Evolutionary conservation across 2,888 invertebrate genomes (phyloP), one percentile per base, ranked within the genome.

Genomic region (Lasioglossum leucozonium): DNA sequence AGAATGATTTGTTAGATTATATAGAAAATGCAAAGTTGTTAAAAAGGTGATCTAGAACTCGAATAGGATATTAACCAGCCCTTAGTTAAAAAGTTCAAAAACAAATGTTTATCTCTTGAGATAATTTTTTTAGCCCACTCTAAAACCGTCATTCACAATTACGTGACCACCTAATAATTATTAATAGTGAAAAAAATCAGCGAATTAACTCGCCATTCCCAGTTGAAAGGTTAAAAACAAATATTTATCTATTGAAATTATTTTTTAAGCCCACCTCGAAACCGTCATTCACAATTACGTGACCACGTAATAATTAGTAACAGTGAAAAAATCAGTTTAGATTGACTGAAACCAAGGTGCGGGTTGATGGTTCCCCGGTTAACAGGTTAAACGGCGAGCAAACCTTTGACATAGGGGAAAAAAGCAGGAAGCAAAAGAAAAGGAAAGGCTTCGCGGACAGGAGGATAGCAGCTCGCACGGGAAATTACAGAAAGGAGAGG

Each of bases 381-480:
- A 40, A 13, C 40, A 69, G 69, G 40, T 69, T 69, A 69, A 69
- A 69, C 69, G 22, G 5, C 0, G 18, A 51, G 6, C 67, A 13
- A n/a, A 77, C 47, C 40, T 69, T 51, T 51, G 65, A n/a, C 37
- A 37, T 47, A 40, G 47, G 26, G 26, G 34, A n/a, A 47, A 44
- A 44, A 26, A 76, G n/a, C 75, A 65, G 62, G 65, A 47, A n/a
- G 65, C 42, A 34, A 76, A 76, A 65, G 30, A 44, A 44, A 58
- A 76, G 42, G 75, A 42, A 65, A 58, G 5, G 65, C 8, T 65
- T 65, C 65, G 65, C 58, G 42, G 47, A 44, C 75, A 65, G 75
- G 65, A 34, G 34, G 44, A 65, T 65, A 40, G 65, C 72, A 34
- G 47, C 62, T 40, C 37, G 71, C 22, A 47, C 47, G 65, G 37